phyloP scores from a whole-genome alignment of 2,113 vertebrate genomes.

The Neolamprologus falcicula region DNA sequence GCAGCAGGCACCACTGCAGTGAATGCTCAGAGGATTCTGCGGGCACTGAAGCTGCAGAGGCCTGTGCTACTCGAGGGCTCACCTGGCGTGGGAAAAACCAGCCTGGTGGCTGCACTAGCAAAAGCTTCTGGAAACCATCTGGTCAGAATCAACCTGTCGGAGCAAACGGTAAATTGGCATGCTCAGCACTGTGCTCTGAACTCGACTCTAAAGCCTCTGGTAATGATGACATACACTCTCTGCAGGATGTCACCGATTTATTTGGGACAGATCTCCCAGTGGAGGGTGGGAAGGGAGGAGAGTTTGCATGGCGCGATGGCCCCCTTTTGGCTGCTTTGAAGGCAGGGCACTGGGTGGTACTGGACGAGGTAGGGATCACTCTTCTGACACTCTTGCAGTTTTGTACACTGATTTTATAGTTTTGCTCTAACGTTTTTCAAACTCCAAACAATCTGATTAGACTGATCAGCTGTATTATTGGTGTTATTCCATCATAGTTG shows the following conservation, averaged over 20 bases:
- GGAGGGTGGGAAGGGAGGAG: constrained; percentile 93
- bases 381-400: background rate
- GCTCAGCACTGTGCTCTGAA: too few relatives aligned
- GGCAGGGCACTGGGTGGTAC: constrained; percentile 91
- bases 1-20: constrained; percentile 88
- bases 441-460: background rate
- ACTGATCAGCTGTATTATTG: background rate
- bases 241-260: constrained; percentile 91
- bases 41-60: constrained; percentile 87
- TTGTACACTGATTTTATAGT: background rate
- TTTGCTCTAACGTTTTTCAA: background rate
- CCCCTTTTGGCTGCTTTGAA: constrained; percentile 89
- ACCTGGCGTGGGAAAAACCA: constrained; percentile 96
- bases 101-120: constrained; percentile 87
- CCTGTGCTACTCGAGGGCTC: constrained; percentile 93
- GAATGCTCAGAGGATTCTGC: constrained; percentile 87
- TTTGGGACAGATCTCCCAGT: constrained; percentile 96
- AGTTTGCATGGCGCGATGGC: constrained; percentile 95
- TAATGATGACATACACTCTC: background rate
- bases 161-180: constrained; percentile 80
- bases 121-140: constrained; percentile 90
- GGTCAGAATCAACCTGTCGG: constrained; percentile 93
- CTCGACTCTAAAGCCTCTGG: background rate
- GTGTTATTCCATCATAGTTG: constrained; percentile 62
- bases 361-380: constrained; percentile 83